Base-by-base conservation (phyloP, 2,888 invertebrate species). In the Nymphalis urticae region DNA sequence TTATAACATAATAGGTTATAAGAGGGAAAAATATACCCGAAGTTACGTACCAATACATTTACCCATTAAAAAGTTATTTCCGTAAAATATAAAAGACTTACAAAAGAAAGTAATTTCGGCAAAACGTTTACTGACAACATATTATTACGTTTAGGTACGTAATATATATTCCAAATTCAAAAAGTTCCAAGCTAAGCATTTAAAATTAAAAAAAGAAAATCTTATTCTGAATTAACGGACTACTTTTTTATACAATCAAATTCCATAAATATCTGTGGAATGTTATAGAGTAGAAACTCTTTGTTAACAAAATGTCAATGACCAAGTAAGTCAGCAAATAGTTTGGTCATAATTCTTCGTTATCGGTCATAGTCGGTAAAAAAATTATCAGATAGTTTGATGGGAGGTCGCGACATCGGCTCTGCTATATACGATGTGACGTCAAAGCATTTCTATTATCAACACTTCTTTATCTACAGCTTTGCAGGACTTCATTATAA, bases 401-500 rank as follows among this genome's bases (percentile, higher is more conserved):
- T 80, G 81, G 82, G 81, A 82, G 84, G 84, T 82, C 83, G 77
- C 78, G 81, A 80, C 80, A 76, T 75, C 77, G 27, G 3, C 54
- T 10, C 10, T 19, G 27, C 27, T 32, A 32, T 17, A 17, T 32
- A 10, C 5, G 24, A 17, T 56, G 54, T 56, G 58, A 58, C 58
- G 58, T 58, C 54, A 56, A 19, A 36, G 42, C 42, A 19, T 10
- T 10, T 50, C 36, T 16, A 1, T 32, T 19, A 36, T 58, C 21
- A 56, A 58, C 36, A 19, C 36, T 42, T 19, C 19, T 42, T 19
- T 58, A 58, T 58, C 58, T 19, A 21, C 1, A 19, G 19, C 10
- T 53, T 24, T 21, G 21, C 13, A n/a, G 10, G 51, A 48, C 8
- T 47, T 48, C 48, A n/a, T 8, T 17, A n/a, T 48, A 48, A 48